Evolutionary conservation across 2,888 invertebrate species (phyloP).

Genomic region (Acleris cristana): DNA sequence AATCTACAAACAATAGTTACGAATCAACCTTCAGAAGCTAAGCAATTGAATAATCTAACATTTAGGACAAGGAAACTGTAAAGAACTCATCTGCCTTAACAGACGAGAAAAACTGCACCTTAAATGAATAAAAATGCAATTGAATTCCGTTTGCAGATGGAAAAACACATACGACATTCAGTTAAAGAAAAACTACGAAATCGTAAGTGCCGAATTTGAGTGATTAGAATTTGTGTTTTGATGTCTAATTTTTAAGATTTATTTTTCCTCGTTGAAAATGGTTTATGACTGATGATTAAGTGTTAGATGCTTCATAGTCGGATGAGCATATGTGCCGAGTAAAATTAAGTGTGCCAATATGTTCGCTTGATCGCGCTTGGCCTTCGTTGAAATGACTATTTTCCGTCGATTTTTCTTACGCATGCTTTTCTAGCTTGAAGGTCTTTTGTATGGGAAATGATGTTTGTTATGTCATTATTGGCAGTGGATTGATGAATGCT

Average conservation of each 20-base stretch:
- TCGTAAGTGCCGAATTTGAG: neutral
- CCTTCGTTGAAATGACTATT: constrained; percentile 74
- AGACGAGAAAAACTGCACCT: constrained; percentile 38
- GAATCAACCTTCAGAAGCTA: constrained; percentile 43
- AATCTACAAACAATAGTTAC: constrained; percentile 44
- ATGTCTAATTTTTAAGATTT: constrained; percentile 10
- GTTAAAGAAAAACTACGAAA: constrained; percentile 9
- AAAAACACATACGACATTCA: constrained; percentile 28
- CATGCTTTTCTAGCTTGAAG: constrained; percentile 73
- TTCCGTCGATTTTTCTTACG: constrained; percentile 79
- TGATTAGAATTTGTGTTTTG: constrained; percentile 6
- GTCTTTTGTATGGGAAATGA: constrained; percentile 54
- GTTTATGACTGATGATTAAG: constrained; percentile 36
- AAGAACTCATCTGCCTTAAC: constrained; percentile 40
- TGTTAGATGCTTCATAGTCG: constrained; percentile 55
- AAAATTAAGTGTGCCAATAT: constrained; percentile 82
- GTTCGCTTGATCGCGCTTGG: constrained; percentile 74
- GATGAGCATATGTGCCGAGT: constrained; percentile 76
- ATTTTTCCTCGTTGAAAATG: constrained; percentile 14
- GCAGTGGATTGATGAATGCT: no score
- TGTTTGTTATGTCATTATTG: constrained; percentile 26
- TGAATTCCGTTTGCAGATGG: constrained; percentile 33
- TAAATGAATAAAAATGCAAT: constrained; percentile 33
- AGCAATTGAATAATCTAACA: constrained; percentile 55
- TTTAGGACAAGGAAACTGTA: constrained; percentile 49